phyloP scores from a whole-genome alignment of 2,797 vertebrate species.

The Serranus cabrilla region DNA sequence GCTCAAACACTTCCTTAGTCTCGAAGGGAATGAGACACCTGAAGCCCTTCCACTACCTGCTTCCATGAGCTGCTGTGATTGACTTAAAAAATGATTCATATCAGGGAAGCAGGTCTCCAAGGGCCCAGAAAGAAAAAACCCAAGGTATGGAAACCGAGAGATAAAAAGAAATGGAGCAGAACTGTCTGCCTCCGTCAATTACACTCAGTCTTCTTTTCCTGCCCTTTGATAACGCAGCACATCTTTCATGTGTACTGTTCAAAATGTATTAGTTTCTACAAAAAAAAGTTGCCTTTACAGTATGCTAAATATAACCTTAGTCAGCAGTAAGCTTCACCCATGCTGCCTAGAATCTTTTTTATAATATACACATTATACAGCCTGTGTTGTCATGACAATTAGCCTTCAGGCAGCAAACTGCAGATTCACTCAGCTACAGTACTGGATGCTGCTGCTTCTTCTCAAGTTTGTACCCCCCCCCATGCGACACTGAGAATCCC shows the following conservation, averaged over 20 bases:
- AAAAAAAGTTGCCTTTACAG: conserved; percentile 38
- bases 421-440: not conserved
- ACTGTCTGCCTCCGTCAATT: conserved; percentile 60
- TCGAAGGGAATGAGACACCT: conserved; percentile 54
- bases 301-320: conserved; percentile 55
- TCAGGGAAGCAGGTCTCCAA: conserved; percentile 55
- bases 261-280: conserved; percentile 63
- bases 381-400: conserved; percentile 37
- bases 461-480: conserved; percentile 4
- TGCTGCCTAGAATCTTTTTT: conserved; percentile 16
- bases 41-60: conserved; percentile 51
- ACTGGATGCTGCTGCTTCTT: not conserved
- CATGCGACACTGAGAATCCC: conserved; percentile 31
- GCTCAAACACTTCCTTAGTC: conserved; percentile 64
- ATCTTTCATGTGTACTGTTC: conserved; percentile 59
- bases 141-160: conserved; percentile 44
- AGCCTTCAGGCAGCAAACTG: conserved; percentile 22
- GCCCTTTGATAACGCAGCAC: conserved; percentile 46
- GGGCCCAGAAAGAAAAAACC: conserved; percentile 36
- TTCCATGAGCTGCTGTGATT: conserved; percentile 51
- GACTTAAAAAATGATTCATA: conserved; percentile 62
- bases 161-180: conserved; percentile 54
- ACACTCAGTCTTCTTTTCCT: conserved; percentile 33
- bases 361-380: conserved; percentile 15
- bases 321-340: conserved; percentile 43